Conservation (phyloP, 2,113 vertebrate species). For the Charadrius vociferus region DNA sequence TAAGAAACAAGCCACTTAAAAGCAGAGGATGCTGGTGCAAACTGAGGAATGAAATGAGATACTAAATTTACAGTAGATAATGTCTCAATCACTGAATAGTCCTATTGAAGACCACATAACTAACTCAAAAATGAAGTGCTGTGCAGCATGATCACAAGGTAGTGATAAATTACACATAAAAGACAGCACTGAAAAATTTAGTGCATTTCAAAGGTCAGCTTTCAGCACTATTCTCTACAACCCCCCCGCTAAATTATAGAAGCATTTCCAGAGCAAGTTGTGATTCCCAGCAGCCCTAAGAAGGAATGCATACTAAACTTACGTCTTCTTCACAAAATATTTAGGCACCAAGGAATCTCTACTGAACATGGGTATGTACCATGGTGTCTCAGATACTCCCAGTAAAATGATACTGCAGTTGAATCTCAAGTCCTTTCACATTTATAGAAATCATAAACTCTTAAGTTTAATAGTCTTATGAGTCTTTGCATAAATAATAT, state of each 20-base stretch:
- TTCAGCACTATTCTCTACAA: neutral
- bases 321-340: neutral
- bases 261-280: neutral
- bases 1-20: neutral
- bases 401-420: neutral
- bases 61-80: neutral
- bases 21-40: neutral
- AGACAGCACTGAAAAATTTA: neutral
- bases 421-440: neutral
- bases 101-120: neutral
- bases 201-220: constrained; percentile 10
- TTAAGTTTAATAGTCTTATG: neutral
- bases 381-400: neutral
- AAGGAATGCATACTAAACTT: neutral
- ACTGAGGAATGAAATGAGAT: neutral
- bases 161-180: neutral
- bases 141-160: neutral
- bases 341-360: neutral
- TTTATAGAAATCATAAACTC: neutral
- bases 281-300: neutral
- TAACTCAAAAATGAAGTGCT: neutral
- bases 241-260: neutral
- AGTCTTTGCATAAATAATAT: neutral
- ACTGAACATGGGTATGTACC: neutral
- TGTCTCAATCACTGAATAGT: neutral